A percentile compares a stretch with the other conserved stretches of the same genome.
These are phyloP conservation scores for Laterallus jamaicensis DNA, from an alignment of 2,113 vertebrate genomes.

Conservation along the genomic window DNA sequence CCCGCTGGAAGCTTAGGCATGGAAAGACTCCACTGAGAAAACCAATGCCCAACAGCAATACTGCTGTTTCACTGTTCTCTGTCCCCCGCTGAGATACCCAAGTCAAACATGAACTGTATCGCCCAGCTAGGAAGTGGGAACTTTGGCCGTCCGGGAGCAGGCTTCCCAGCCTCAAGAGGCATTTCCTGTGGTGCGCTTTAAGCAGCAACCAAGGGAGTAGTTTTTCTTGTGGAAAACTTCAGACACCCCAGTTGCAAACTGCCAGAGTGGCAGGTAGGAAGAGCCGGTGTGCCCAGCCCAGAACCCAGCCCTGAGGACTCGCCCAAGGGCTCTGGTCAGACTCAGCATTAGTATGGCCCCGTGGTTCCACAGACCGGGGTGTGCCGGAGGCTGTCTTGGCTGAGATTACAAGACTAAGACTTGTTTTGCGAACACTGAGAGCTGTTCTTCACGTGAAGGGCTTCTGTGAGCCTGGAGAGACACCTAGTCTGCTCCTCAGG, in stretches of 20 bases:
- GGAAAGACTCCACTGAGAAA: background rate
- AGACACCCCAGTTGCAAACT: rapidly evolving
- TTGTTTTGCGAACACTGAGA: background rate
- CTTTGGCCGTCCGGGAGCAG: background rate
- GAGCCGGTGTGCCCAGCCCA: rapidly evolving
- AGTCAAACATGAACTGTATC: background rate
- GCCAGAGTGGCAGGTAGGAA: background rate
- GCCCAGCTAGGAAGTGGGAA: background rate
- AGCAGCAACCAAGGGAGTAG: rapidly evolving
- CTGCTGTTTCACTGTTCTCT: background rate
- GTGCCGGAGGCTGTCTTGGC: background rate
- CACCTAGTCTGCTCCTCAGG: background rate
- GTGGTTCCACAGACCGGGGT: rapidly evolving
- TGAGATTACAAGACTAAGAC: background rate
- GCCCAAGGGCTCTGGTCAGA: rapidly evolving
- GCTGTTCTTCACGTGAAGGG: background rate
- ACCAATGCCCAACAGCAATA: background rate
- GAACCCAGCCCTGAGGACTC: rapidly evolving
- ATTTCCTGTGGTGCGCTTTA: background rate
- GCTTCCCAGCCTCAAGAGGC: background rate
- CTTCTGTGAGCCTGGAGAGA: background rate
- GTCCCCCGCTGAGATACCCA: background rate
- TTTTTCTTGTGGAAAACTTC: background rate
- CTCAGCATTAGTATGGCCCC: background rate
- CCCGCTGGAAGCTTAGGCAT: background rate